A percentile compares a stretch with the other conserved stretches of the same genome.
Evolutionary conservation across 2,113 vertebrate genomes (phyloP).

Genomic region (Dendrocopos noguchii): DNA sequence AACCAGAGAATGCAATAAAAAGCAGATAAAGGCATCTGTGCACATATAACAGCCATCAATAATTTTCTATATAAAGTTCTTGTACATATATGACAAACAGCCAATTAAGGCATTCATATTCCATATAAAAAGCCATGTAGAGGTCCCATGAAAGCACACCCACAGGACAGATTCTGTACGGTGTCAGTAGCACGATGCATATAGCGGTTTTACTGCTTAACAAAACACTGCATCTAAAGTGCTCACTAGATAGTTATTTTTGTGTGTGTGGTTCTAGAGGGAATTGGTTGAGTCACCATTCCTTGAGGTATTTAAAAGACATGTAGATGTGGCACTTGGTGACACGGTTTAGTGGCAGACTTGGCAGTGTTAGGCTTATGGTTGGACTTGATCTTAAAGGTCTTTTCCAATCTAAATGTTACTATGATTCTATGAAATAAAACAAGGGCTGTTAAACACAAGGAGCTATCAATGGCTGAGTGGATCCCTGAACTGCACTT

Average conservation of each 20-base stretch:
- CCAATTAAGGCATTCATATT: background rate
- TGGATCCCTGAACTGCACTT: rapidly evolving
- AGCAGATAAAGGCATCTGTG: too few relatives aligned
- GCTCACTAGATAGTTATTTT: background rate
- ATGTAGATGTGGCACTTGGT: too few relatives aligned
- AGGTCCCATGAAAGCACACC: background rate
- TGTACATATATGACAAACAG: rapidly evolving
- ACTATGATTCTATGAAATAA: background rate
- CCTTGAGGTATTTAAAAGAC: too few relatives aligned
- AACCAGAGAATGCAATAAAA: too few relatives aligned
- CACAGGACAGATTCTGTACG: background rate
- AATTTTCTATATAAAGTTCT: background rate
- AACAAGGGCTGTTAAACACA: background rate
- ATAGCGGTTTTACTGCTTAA: background rate
- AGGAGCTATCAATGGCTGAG: background rate
- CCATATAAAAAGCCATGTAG: background rate
- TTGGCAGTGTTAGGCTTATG: too few relatives aligned
- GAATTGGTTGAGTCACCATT: too few relatives aligned
- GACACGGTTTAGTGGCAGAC: too few relatives aligned
- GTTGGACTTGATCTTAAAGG: too few relatives aligned
- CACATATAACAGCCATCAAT: too few relatives aligned
- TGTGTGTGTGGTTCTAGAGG: background rate
- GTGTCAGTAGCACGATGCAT: background rate
- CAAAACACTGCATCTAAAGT: background rate
- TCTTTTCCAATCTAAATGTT: too few relatives aligned